Conservation (phyloP, 2,113 vertebrate genomes). For the Embiotoca jacksoni region DNA sequence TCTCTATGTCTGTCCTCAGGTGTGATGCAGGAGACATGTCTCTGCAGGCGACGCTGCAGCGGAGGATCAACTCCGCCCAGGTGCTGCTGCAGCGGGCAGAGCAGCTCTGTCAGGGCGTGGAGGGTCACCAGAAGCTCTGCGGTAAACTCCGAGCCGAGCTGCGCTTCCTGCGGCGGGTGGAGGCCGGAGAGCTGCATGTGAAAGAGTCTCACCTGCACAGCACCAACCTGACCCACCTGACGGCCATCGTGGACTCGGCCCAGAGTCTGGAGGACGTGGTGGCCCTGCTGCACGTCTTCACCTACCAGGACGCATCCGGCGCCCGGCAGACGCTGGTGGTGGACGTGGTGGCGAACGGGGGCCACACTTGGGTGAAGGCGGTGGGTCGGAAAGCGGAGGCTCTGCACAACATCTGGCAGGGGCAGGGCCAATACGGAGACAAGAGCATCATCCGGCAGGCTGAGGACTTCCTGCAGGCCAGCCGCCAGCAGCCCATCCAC, state of each 20-base stretch:
- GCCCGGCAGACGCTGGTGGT: constrained; percentile 90
- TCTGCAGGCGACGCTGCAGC: constrained; percentile 85
- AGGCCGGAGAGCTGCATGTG: constrained; percentile 88
- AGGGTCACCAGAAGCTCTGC: constrained; percentile 93
- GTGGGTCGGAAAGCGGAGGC: constrained; percentile 96
- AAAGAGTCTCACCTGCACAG: constrained; percentile 96
- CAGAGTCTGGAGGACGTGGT: constrained; percentile 90
- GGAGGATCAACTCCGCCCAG: constrained; percentile 89
- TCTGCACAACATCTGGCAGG: constrained; percentile 97
- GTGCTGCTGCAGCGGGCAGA: constrained; percentile 89
- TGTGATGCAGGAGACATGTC: constrained; percentile 91
- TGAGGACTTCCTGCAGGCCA: constrained; percentile 92
- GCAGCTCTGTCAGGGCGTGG: constrained; percentile 86
- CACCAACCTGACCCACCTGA: constrained; percentile 95
- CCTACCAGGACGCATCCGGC: constrained; percentile 86
- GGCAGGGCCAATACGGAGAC: constrained; percentile 96
- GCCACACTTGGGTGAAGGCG: constrained; percentile 97
- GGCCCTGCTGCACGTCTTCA: constrained; percentile 91
- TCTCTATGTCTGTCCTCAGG: constrained; percentile 60
- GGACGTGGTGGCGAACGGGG: constrained; percentile 92
- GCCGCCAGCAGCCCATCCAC: constrained; percentile 91
- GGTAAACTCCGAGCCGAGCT: constrained; percentile 93
- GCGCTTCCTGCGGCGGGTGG: constrained; percentile 92
- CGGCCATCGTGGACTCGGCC: constrained; percentile 91
- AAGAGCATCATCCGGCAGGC: constrained; percentile 93